Evolutionary conservation across 1,140 invertebrate genomes (phyloP), one percentile per base, ranked within the genome.

Genomic region (Drosophila arawakana): DNA sequence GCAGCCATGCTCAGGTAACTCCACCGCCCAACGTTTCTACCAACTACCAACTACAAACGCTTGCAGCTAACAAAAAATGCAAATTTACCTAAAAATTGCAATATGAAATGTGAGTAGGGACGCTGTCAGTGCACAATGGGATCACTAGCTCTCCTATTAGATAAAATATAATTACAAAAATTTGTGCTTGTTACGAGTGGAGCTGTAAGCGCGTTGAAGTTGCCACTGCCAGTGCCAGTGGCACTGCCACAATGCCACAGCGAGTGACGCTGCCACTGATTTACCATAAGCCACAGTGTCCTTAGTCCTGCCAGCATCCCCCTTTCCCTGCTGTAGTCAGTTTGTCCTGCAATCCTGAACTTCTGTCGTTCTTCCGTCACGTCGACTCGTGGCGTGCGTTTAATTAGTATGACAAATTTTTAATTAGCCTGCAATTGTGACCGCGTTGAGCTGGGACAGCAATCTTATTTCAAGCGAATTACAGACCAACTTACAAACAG

Each of bases 321-420:
- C 25, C 25, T 30, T 3, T 30, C 25, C 3, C 25, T 30, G 25
- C 25, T 30, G 25, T 21, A 21, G 18, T 5, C 25, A 2, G 2
- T 2, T 30, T 2, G 47, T 49, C 47, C 41, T 68, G 21, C 50
- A 35, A 15, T 2, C 15, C 50, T 39, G 30, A 15, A 15, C 61
- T 50, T 25, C 47, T 55, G 39, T 47, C 65, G 49, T 59, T 73
- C 54, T 69, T 49, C 55, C 69, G 49, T 76, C 57, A 74, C 57
- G 34, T 81, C 61, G 55, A 71, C 49, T 55, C 37, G 18, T 49
- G 69, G 79, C 69, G 78, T 79, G 76, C 80, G 77, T 80, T 88
- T 88, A 88, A 88, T 88, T 88, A 88, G 83, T 89, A 88, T 89
- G 83, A 88, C 83, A 88, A 88, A 88, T 88, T 88, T 86, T 88